Evolutionary conservation across 1,140 invertebrate genomes (phyloP), one percentile per base, ranked within the genome.

Genomic region (Yoshiicerus persimilis): DNA sequence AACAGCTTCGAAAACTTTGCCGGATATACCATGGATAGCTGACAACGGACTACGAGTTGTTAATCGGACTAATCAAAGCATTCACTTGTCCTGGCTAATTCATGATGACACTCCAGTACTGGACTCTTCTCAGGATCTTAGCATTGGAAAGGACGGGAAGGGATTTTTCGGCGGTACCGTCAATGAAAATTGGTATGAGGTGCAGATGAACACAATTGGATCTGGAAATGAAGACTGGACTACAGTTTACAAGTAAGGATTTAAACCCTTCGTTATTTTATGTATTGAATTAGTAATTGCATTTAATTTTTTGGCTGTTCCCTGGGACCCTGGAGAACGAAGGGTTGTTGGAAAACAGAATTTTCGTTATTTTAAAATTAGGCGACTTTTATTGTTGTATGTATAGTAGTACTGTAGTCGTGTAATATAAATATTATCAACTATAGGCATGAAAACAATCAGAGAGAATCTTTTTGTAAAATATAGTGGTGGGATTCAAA

Each of bases 171-270:
- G 20, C 2, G 75, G 34, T 0, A 2, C 1, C 9, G 20, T 9
- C 10, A 34, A 16, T 1, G 75, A 66, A 16, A 32, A 86, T 23
- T 89, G 88, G 88, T 89, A 84, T 36, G 84, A 87, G n/a, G 83
- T 89, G 13, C 86, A 89, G 86, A 89, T 89, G 88, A 87, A 87
- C 56, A 56, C 70, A 38, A 32, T 41, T 16, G 86, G 77, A 41
- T 47, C 20, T 0, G n/a, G n/a, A n/a, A n/a, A n/a, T n/a, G 39
- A 77, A 0, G 23, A 39, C 2, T 89, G 88, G 88, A 38, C 20
- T 0, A 87, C 86, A 6, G 84, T 88, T 20, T 88, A 89, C 77
- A 89, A 85, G 83, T 87, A 62, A 27, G 3, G 1, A 3, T 77
- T 23, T 66, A 66, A 25, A 10, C 11, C n/a, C 23, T 27, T 2